These are phyloP conservation scores for Galemys pyrenaicus DNA, from an alignment of 2,113 vertebrate species.

Conservation along the genomic window DNA sequence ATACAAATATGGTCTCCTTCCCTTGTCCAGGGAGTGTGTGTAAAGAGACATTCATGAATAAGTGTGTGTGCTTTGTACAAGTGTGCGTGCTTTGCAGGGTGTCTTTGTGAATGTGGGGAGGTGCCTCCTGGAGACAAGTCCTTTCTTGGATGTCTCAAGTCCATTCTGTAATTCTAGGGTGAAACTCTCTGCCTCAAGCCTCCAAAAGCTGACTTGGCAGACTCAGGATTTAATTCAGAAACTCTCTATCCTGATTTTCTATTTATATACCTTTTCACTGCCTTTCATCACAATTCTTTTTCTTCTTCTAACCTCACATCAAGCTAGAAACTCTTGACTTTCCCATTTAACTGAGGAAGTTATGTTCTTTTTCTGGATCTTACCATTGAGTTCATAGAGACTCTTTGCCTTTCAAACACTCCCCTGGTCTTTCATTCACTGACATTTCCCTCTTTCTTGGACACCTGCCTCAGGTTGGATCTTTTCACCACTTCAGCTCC, in stretches of 20 bases:
- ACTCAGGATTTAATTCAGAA: neutral
- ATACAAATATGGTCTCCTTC: neutral
- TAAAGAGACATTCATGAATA: neutral
- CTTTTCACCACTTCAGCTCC: conserved; percentile 36
- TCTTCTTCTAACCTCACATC: conserved; percentile 28
- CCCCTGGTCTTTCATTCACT: neutral
- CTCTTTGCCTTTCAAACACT: neutral
- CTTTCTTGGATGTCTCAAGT: neutral
- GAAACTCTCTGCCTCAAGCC: neutral
- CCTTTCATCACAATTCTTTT: neutral
- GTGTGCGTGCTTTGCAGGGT: neutral
- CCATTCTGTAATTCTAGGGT: neutral
- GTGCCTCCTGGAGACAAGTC: fast-evolving
- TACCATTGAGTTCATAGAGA: neutral
- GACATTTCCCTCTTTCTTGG: neutral
- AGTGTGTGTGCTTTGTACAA: neutral
- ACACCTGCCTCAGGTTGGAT: neutral
- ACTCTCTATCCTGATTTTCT: neutral
- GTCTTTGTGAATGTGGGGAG: neutral
- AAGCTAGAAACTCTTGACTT: neutral
- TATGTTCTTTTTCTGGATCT: conserved; percentile 7
- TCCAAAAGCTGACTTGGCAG: neutral
- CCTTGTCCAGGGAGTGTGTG: neutral
- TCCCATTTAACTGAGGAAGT: neutral
- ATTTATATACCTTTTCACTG: neutral